Evolutionary conservation across 2,113 vertebrate species (phyloP).

Genomic region (Epinephelus moara): DNA sequence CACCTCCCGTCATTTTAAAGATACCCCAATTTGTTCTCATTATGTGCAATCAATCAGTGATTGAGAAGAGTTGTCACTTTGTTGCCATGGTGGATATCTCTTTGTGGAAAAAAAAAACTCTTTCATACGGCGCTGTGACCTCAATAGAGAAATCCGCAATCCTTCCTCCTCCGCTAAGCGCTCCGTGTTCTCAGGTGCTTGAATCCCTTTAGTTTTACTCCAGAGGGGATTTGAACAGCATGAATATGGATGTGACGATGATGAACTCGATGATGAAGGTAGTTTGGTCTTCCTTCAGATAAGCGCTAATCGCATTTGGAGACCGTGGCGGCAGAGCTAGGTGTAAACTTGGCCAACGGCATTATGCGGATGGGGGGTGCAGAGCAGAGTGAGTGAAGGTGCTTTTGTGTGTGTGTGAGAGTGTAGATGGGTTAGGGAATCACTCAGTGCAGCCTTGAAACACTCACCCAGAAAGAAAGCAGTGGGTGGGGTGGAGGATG

Average conservation of each 20-base stretch:
- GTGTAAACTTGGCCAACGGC: conserved; percentile 78
- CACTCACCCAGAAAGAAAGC: conserved; percentile 58
- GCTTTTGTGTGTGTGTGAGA: conserved; percentile 47
- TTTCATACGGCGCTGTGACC: conserved; percentile 64
- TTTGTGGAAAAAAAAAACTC: conserved; percentile 48
- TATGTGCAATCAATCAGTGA: conserved; percentile 23
- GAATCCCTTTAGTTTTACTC: conserved; percentile 76
- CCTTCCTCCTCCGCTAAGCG: conserved; percentile 56
- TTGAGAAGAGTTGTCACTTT: conserved; percentile 34
- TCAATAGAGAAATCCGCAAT: conserved; percentile 71
- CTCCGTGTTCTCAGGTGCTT: conserved; percentile 71
- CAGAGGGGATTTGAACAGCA: conserved; percentile 75
- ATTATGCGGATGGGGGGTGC: conserved; percentile 58
- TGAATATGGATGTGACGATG: conserved; percentile 81
- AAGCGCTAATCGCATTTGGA: conserved; percentile 81
- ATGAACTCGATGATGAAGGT: conserved; percentile 78
- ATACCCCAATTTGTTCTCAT: conserved; percentile 8
- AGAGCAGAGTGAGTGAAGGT: conserved; percentile 48
- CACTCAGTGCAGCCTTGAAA: conserved; percentile 61
- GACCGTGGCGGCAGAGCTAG: conserved; percentile 70
- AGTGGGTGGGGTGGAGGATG: conserved; percentile 68
- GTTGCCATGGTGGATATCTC: conserved; percentile 24
- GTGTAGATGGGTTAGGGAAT: conserved; percentile 41
- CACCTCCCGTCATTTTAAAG: conserved; percentile 18
- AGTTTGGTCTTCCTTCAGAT: conserved; percentile 78